Evolutionary conservation across 2,888 invertebrate genomes (phyloP).

Genomic region (Lepidocyrtinus sp.): DNA sequence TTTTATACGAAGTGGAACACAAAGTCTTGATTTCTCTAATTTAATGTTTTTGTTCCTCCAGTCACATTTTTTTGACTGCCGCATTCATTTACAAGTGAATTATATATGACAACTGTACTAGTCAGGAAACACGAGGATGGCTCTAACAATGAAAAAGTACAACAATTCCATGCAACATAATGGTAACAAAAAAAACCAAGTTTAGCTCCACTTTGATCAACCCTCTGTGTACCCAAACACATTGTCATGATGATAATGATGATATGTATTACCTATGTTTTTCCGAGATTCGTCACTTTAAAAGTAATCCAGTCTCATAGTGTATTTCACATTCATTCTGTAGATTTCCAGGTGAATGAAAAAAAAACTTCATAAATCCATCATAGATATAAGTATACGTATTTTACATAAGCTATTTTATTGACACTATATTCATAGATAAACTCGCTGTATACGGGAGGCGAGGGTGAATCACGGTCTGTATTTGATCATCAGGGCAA

Average conservation of each 20-base stretch:
- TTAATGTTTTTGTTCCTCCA: background rate
- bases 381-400: background rate
- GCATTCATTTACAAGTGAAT: constrained; percentile 5
- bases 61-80: background rate
- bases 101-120: constrained; percentile 14
- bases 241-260: background rate
- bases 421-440: constrained; percentile 11
- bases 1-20: background rate
- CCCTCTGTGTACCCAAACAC: background rate
- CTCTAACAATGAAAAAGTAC: constrained; percentile 2
- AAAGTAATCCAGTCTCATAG: background rate
- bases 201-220: background rate
- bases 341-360: constrained; percentile 17
- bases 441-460: background rate
- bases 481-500: background rate
- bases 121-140: constrained; percentile 8
- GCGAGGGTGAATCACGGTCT: constrained; percentile 3
- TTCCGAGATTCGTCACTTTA: background rate
- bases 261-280: background rate
- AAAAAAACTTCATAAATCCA: background rate
- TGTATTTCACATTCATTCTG: background rate
- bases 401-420: constrained; percentile 1
- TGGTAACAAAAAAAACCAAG: too few relatives aligned
- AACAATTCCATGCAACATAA: constrained; percentile 6
- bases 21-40: background rate